Base-by-base conservation (phyloP, 2,888 invertebrate species). In the Acanthosoma haemorrhoidale region DNA sequence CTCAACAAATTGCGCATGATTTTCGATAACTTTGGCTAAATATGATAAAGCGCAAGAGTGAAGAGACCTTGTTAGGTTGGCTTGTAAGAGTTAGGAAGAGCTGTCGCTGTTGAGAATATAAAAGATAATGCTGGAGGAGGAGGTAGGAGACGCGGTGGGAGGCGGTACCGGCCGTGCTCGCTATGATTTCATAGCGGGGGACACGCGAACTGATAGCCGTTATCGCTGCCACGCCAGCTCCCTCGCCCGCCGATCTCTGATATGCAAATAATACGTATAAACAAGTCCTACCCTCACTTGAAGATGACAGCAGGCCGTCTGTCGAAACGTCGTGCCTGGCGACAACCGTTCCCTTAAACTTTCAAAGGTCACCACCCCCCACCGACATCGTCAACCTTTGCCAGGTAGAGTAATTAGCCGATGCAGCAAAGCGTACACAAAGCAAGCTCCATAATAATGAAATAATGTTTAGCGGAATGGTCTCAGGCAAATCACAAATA, bases 171-270 rank as follows among this genome's bases (percentile, higher is more conserved):
- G 51, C 21, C 31, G 67, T 51, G 31, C 16, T 58, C 41, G 64
- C 64, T 66, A 70, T 70, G 66, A 70, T 70, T 70, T 71, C 60
- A 68, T 71, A 71, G 68, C 58, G 71, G 63, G 67, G 36, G 32
- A 34, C 60, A 60, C 36, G 51, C 59, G 43, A 36, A 34, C 63
- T 58, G 71, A 71, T 71, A 71, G 68, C 61, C 34, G n/a, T 38
- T 71, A 71, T 71, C 71, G 39, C 21, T 2, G 51, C 38, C 71
- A 68, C 68, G 63, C 63, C 68, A 68, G 60, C 16, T 32, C 32
- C 8, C 6, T n/a, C 59, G 11, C 32, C 59, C 9, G 11, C 39
- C 70, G 21, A 43, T 67, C 67, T 60, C 34, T 15, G 71, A 71
- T 71, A 71, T 71, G 71, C 58, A 68, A 71, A 71, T 60, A 32